A percentile compares a stretch with the other conserved stretches of the same genome.
phyloP scores from a whole-genome alignment of 2,888 invertebrate species.

The Apodemia duryi region DNA sequence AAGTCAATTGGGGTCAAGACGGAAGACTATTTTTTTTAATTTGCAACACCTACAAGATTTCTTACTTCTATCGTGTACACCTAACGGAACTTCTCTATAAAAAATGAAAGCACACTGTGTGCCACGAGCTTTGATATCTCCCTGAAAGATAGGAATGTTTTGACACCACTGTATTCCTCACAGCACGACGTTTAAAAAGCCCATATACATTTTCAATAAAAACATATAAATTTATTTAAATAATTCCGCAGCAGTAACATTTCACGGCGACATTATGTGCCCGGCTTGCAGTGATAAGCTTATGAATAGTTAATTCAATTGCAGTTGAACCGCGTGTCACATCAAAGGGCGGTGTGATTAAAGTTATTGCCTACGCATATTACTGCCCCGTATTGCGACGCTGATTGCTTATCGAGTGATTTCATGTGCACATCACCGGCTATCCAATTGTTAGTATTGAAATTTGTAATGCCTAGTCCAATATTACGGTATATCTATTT shows the following conservation, averaged over 20 bases:
- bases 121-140: background rate
- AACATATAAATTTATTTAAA: background rate
- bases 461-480: no score
- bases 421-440: no score
- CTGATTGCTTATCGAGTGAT: background rate
- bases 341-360: conserved; percentile 1
- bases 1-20: no score
- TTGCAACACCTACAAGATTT: no score
- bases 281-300: background rate
- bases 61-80: no score
- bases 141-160: background rate
- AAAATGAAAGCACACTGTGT: no score
- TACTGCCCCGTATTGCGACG: background rate
- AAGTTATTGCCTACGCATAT: background rate
- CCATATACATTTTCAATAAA: no score
- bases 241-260: conserved; percentile 14
- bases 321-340: background rate
- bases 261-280: conserved; percentile 1
- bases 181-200: background rate
- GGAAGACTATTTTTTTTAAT: no score
- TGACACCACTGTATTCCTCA: no score
- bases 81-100: no score
- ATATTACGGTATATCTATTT: no score
- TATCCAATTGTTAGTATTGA: no score
- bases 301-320: conserved; percentile 7